Percentiles rank a stretch among this genome's conserved stretches.
Evolutionary conservation across 2,113 vertebrate genomes (phyloP).

Genomic region (Prochilodus magdalenae): DNA sequence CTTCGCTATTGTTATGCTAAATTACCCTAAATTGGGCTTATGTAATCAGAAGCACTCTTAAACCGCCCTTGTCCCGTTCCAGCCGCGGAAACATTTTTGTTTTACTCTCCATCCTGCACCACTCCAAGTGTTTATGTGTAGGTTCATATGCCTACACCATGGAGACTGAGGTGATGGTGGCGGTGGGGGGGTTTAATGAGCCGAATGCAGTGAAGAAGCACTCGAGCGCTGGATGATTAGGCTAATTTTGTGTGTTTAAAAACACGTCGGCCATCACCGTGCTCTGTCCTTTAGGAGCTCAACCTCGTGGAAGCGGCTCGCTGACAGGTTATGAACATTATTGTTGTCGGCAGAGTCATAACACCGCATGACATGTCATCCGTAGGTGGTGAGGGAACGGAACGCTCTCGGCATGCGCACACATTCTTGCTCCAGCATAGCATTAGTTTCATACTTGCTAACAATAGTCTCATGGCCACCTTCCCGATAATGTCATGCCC

Average conservation of each 20-base stretch:
- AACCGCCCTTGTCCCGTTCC: slow-evolving; percentile 31
- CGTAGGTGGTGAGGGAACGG: slow-evolving; percentile 17
- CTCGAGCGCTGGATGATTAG: slow-evolving; percentile 43
- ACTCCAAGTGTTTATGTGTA: slow-evolving; percentile 53
- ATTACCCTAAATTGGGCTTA: slow-evolving; percentile 39
- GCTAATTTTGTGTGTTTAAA: slow-evolving; percentile 46
- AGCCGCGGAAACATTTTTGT: slow-evolving; percentile 41
- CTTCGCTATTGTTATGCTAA: slow-evolving; percentile 42
- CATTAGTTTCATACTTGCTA: neutral
- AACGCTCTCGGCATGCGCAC: neutral
- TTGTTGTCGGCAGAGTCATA: slow-evolving; percentile 16
- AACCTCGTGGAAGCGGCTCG: slow-evolving; percentile 40
- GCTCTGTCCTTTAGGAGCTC: slow-evolving; percentile 22
- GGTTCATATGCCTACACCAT: slow-evolving; percentile 16
- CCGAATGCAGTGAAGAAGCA: slow-evolving; percentile 48
- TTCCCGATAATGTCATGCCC: neutral
- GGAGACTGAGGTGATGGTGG: slow-evolving; percentile 5
- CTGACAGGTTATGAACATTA: slow-evolving; percentile 49
- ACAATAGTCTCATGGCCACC: neutral
- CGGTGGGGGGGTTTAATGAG: slow-evolving; percentile 35
- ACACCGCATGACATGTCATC: slow-evolving; percentile 18
- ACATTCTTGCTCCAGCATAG: slow-evolving; percentile 18
- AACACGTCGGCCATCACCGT: slow-evolving; percentile 35
- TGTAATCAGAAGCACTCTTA: slow-evolving; percentile 45
- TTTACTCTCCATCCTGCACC: neutral